Conservation (phyloP, 2,797 vertebrate species). For the Paratrypauchen microcephalus region DNA sequence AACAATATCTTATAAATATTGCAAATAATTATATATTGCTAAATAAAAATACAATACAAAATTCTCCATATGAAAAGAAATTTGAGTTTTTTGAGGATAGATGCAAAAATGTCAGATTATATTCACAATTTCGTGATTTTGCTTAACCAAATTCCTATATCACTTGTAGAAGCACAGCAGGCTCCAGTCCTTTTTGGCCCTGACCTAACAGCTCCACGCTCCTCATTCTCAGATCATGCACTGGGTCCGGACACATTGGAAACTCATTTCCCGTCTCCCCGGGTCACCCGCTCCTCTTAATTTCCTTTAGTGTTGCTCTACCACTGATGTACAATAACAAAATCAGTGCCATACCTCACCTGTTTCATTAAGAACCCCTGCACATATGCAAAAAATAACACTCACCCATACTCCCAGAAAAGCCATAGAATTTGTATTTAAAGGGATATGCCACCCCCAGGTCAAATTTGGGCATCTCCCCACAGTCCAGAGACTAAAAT, state of each 20-base stretch:
- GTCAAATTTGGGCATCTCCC: no score
- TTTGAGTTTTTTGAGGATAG: no score
- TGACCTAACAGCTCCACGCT: slow-evolving; percentile 22
- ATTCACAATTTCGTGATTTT: no score
- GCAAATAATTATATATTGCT: no score
- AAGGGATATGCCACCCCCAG: no score
- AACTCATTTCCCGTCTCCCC: slow-evolving; percentile 54
- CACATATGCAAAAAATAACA: background rate
- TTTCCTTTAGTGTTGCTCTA: slow-evolving; percentile 21
- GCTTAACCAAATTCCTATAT: background rate
- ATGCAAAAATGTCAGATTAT: no score
- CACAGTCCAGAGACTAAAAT: no score
- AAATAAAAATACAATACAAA: no score
- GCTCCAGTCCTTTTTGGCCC: background rate
- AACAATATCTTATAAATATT: no score
- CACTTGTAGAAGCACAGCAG: background rate
- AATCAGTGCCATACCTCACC: slow-evolving; percentile 1
- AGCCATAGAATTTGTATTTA: no score
- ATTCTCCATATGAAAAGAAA: no score
- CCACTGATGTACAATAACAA: slow-evolving; percentile 18
- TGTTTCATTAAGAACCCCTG: slow-evolving; percentile 8
- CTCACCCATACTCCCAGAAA: background rate
- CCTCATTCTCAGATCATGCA: slow-evolving; percentile 45
- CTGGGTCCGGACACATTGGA: slow-evolving; percentile 30
- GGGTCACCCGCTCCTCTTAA: slow-evolving; percentile 26